These are phyloP conservation scores for Fabriciana adippe DNA, from an alignment of 2,888 invertebrate genomes.

Conservation along the genomic window DNA sequence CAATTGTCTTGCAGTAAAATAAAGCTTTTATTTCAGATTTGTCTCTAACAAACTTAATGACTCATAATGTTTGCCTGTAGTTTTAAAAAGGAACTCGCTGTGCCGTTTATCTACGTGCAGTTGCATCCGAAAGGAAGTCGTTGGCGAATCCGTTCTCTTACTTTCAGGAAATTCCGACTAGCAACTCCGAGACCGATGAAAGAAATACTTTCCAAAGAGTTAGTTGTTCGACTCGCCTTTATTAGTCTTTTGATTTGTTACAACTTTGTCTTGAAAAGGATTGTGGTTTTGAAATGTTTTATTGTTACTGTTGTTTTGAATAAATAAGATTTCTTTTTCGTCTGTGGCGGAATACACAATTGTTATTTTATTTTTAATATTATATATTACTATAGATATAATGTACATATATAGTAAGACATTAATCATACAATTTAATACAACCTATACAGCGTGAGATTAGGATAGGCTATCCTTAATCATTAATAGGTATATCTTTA, in stretches of 20 bases:
- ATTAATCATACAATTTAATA: too few species aligned
- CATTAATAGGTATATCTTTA: too few species aligned
- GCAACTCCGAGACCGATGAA: constrained; percentile 61
- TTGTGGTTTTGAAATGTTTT: constrained; percentile 36
- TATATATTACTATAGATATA: too few species aligned
- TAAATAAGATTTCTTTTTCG: not conserved
- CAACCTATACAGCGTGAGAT: too few species aligned
- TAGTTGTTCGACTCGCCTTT: constrained; percentile 54
- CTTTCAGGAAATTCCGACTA: constrained; percentile 61
- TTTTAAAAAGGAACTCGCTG: constrained; percentile 37
- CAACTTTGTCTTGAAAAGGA: constrained; percentile 50
- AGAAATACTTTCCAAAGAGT: constrained; percentile 63
- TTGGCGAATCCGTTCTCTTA: constrained; percentile 62
- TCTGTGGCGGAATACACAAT: not conserved
- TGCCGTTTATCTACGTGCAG: constrained; percentile 42
- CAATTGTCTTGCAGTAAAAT: not conserved
- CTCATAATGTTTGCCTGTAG: constrained; percentile 30
- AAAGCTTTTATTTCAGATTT: not conserved
- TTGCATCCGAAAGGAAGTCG: constrained; percentile 64
- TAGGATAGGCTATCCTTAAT: too few species aligned
- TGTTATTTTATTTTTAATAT: not conserved
- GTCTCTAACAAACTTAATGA: constrained; percentile 19
- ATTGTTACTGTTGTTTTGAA: constrained; percentile 5
- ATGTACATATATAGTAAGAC: too few species aligned
- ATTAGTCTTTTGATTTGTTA: constrained; percentile 59